These are phyloP conservation scores for Pinctada fucata DNA, from an alignment of 2,888 invertebrate genomes.

Conservation along the genomic window DNA sequence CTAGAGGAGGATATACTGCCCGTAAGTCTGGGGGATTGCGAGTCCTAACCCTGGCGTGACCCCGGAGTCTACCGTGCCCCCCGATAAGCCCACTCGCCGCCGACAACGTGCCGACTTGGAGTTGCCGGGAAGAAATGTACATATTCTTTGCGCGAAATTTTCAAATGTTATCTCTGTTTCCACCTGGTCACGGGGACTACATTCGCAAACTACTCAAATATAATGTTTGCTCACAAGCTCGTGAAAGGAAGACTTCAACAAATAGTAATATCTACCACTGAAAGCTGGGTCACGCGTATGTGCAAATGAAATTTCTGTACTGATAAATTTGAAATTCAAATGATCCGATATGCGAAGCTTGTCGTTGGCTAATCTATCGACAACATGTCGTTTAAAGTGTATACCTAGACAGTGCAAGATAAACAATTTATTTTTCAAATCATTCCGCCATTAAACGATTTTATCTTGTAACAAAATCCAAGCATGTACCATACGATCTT, in stretches of 20 bases:
- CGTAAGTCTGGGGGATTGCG: too few relatives aligned
- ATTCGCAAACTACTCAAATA: constrained; percentile 29
- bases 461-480: not conserved
- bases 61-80: not conserved
- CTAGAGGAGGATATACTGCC: too few relatives aligned
- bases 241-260: constrained; percentile 20
- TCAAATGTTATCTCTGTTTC: constrained; percentile 31
- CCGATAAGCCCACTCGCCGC: constrained; percentile 1
- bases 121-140: constrained; percentile 29
- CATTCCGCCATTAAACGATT: not conserved
- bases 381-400: not conserved
- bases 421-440: not conserved
- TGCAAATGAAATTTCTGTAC: constrained; percentile 27
- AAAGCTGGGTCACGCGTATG: constrained; percentile 24
- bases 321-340: constrained; percentile 16
- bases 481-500: not conserved
- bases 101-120: constrained; percentile 18
- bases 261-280: constrained; percentile 23
- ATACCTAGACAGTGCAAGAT: not conserved
- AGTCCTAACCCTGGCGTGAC: not conserved
- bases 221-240: constrained; percentile 23
- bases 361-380: not conserved
- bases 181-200: constrained; percentile 27
- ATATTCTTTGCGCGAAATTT: constrained; percentile 31
- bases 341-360: not conserved